Base-by-base conservation (phyloP, 1,140 invertebrate species). In the Drosophila nikananu region DNA sequence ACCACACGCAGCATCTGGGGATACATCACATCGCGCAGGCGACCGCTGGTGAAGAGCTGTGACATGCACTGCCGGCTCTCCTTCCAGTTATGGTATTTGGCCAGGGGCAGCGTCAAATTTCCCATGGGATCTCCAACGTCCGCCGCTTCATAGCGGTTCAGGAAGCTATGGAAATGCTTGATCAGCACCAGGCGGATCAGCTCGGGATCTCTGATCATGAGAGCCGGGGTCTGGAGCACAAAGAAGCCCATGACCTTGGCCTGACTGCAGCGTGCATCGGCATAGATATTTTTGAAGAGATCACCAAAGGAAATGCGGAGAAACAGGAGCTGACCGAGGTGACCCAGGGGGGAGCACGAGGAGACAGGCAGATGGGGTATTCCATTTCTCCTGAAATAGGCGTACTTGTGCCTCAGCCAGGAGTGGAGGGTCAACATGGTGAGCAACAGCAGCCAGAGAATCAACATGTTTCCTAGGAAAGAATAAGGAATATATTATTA, bases 11-110 rank as follows among this genome's bases (percentile, higher is more conserved):
- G 17, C 57, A 92, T 78, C 44, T 68, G 37, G 0, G 94, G 93
- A 83, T 95, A 95, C 94, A 95, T 95, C n/a, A 72, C 58, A 13
- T 91, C 83, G 48, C 94, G 95, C 21, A 95, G 81, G 55, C 94
- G 95, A 4, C 93, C 93, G 9, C 93, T 93, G 2, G 94, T 94
- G 57, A 95, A 95, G 13, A 94, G 90, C 27, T 94, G 93, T 0
- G 94, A 93, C 44, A 95, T 87, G 46, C 94, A 94, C 9, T 93
- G 92, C 9, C 95, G 86, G 10, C 95, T 91, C 32, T 92, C 84
- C 46, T 93, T 94, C 95, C 95, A 95, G 19, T 76, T 61, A 2
- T 62, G 60, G 61, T 93, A 91, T 59, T 93, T 93, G n/a, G 87
- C 81, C 48, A 92, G 44, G 0, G 92, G 92, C n/a, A 93, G 52